Evolutionary conservation across 2,797 vertebrate species (phyloP).

Genomic region (Halcyon leucocephala): DNA sequence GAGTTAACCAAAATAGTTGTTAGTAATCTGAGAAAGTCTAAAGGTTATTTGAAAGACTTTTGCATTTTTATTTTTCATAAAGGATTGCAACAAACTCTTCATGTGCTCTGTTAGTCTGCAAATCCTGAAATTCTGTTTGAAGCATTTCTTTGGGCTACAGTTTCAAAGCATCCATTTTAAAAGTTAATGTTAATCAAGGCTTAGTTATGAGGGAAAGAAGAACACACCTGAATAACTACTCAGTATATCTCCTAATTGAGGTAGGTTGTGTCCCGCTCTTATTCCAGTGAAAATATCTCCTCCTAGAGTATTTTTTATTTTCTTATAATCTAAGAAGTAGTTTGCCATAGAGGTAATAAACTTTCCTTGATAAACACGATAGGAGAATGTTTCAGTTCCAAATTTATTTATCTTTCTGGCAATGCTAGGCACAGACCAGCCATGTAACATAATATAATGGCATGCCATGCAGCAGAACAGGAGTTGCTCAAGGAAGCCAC

Average conservation of each 20-base stretch:
- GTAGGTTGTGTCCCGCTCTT: not conserved
- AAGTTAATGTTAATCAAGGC: constrained; percentile 35
- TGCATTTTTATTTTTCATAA: not conserved
- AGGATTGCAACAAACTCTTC: not conserved
- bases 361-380: not conserved
- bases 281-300: not conserved
- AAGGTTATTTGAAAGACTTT: constrained; percentile 43
- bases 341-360: not conserved
- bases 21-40: constrained; percentile 33
- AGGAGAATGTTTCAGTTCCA: not conserved
- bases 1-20: constrained; percentile 1
- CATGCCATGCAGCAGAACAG: not conserved
- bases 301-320: not conserved
- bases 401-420: not conserved
- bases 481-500: not conserved
- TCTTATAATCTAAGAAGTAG: not conserved
- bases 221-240: not conserved
- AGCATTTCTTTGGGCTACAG: not conserved
- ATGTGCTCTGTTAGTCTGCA: not conserved
- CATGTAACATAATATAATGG: not conserved
- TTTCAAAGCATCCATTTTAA: not conserved
- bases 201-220: not conserved
- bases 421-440: not conserved
- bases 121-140: not conserved
- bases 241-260: not conserved